Evolutionary conservation across 2,888 invertebrate species (phyloP), one percentile per base, ranked within the genome.

Genomic region (Actias luna): DNA sequence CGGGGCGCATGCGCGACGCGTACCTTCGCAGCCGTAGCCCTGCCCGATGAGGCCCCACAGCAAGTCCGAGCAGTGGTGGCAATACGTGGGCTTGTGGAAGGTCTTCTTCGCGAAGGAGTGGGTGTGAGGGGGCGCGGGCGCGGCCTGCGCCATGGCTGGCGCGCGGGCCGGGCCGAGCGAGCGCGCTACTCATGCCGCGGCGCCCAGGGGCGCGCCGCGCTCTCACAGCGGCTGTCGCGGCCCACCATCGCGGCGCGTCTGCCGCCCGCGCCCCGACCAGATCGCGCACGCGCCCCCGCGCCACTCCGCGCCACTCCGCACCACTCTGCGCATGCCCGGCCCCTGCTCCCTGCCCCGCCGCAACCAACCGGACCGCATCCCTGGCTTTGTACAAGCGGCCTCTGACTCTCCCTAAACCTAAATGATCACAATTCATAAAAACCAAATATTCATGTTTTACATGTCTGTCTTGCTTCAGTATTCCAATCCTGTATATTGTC

Each of bases 31-130:
- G 92, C 98, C 98, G 95, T 97, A 99, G 93, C 99, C 99, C 94
- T 99, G 99, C 93, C 99, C 98, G 92, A 99, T 98, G 94, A 99
- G 96, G 92, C 99, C 99, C 99, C 99, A 99, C 87, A 99, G 96
- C 95, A 99, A 97, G 94, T 99, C 99, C 92, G 99, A 98, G 95
- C 99, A 99, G 94, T 99, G 99, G 94, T 99, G 99, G 95, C 99
- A 99, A 95, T 99, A 99, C 85, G 99, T 98, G 92, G 99, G 99
- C 95, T 99, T 99, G 95, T 99, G 99, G 95, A 99, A 99, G 94
- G 99, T 99, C 95, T 99, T 99, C 96, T 99, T 99, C 93, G 96
- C 96, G 96, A 99, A 99, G 95, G 97, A 98, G 95, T 99, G 99
- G 89, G 94, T 93, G 93, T 93, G 92, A 91, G 93, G 94, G 87